Evolutionary conservation across 2,113 vertebrate genomes (phyloP).

Genomic region (Merops nubicus): DNA sequence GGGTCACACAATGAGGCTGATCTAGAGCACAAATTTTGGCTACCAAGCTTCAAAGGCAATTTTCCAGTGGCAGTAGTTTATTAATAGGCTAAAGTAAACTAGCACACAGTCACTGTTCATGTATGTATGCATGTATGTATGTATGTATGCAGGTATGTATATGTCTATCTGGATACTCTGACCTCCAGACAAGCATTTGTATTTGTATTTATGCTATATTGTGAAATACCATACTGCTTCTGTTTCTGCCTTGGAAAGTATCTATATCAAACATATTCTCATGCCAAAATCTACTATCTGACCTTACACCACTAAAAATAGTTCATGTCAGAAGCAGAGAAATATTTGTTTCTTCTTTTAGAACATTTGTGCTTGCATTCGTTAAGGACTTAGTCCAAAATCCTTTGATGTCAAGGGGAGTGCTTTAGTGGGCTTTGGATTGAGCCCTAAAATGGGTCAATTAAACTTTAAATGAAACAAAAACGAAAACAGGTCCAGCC

Average conservation of each 20-base stretch:
- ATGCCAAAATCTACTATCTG: constrained; percentile 46
- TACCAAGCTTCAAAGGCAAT: neutral
- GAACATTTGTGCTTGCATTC: constrained; percentile 18
- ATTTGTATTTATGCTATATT: neutral
- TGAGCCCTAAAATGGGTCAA: neutral
- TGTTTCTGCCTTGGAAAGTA: constrained; percentile 1
- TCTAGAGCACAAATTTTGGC: neutral
- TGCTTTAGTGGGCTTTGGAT: constrained; percentile 3
- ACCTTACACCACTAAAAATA: constrained; percentile 52
- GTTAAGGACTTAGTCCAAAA: constrained; percentile 12
- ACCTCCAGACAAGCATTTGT: neutral
- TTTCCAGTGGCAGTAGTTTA: neutral
- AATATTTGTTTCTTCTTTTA: constrained; percentile 41
- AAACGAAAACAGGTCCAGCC: neutral
- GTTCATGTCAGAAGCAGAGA: constrained; percentile 18
- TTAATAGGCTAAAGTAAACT: neutral
- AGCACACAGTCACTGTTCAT: neutral
- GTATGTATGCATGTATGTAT: neutral
- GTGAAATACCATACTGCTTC: neutral
- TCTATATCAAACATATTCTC: constrained; percentile 3
- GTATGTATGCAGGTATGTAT: neutral
- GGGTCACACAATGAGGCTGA: neutral
- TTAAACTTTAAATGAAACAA: constrained; percentile 30
- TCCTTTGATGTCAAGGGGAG: constrained; percentile 43
- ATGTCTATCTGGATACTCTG: neutral